phyloP scores from a whole-genome alignment of 2,888 invertebrate genomes.

The Rotaria magnacalcarata region DNA sequence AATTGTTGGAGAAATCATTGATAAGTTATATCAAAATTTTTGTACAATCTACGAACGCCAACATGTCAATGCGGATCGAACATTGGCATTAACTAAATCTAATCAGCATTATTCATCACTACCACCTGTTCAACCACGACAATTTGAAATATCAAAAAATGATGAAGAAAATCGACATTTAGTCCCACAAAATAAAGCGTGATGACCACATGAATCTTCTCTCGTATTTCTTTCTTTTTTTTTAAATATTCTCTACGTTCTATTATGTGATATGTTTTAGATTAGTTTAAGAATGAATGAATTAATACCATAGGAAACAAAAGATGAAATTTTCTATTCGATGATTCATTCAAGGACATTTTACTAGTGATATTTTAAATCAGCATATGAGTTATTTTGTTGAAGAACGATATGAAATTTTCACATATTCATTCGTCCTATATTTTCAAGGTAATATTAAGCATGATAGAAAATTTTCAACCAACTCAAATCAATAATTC shows the following conservation, averaged over 20 bases:
- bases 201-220: neutral
- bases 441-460: neutral
- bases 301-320: neutral
- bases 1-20: conserved; percentile 47
- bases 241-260: neutral
- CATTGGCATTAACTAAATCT: neutral
- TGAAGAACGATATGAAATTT: neutral
- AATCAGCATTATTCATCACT: neutral
- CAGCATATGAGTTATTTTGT: too few species aligned
- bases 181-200: neutral
- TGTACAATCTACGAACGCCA: neutral
- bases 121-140: neutral
- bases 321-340: too few species aligned
- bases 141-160: neutral
- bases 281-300: neutral
- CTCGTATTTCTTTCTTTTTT: too few species aligned
- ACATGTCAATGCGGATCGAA: neutral
- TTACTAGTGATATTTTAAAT: too few species aligned
- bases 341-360: too few species aligned
- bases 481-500: neutral
- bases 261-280: neutral
- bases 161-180: neutral
- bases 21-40: conserved; percentile 43
- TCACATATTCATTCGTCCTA: neutral
- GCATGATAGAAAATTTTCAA: neutral